A percentile compares a stretch with the other conserved stretches of the same genome.
Conservation (phyloP, 1,140 invertebrate species). For the Formica selysi region DNA sequence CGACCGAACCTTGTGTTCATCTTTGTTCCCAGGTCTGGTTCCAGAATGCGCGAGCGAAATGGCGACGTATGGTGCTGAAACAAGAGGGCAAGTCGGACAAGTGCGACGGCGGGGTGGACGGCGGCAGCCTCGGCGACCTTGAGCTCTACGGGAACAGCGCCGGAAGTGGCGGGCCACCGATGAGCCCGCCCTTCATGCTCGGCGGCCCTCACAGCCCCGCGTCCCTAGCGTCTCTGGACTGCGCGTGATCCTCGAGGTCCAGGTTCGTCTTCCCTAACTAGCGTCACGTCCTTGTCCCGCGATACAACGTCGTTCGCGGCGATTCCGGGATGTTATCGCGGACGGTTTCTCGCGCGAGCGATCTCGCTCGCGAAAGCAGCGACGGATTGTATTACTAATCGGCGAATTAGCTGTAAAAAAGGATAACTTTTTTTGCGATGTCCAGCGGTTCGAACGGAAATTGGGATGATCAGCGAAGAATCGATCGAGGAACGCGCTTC, state of each 20-base stretch:
- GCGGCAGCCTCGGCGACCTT: slow-evolving; percentile 83
- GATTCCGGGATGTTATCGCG: background rate
- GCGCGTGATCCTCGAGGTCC: slow-evolving; percentile 82
- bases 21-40: slow-evolving; percentile 96
- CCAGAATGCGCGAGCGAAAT: slow-evolving; percentile 99
- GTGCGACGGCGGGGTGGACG: slow-evolving; percentile 86
- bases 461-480: background rate
- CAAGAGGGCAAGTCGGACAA: slow-evolving; percentile 92
- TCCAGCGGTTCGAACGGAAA: slow-evolving; percentile 16
- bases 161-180: slow-evolving; percentile 84
- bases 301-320: background rate
- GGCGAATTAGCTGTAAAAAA: background rate
- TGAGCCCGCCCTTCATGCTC: slow-evolving; percentile 85
- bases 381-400: slow-evolving; percentile 13
- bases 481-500: slow-evolving; percentile 6
- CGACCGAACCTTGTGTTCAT: background rate
- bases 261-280: slow-evolving; percentile 21
- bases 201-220: slow-evolving; percentile 85
- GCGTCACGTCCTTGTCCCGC: background rate
- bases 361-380: background rate
- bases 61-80: slow-evolving; percentile 96
- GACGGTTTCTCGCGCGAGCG: slow-evolving; percentile 23
- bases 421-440: background rate
- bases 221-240: slow-evolving; percentile 84
- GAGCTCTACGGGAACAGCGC: slow-evolving; percentile 85